Evolutionary conservation across 2,888 invertebrate genomes (phyloP), one percentile per base, ranked within the genome.

Genomic region (Epistrophella euchroma): DNA sequence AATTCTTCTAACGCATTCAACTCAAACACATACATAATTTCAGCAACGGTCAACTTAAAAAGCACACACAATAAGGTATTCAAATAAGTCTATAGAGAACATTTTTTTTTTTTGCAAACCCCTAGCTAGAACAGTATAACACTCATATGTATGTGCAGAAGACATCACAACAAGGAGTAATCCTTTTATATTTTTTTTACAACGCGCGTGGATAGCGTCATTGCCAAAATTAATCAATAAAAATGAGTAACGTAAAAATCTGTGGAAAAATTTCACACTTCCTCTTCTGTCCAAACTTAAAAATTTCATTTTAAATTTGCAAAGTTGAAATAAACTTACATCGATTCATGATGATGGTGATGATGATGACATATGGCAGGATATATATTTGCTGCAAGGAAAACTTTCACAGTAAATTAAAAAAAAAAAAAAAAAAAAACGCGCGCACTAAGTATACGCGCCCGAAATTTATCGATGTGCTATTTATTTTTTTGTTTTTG

Each of bases 191-290:
- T 35, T 58, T 79, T 60, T 79, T 73, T 72, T 70, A 76, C 73
- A 71, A 73, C 72, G 81, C 76, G 60, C 73, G 56, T 68, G 50
- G 68, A n/a, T 52, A 77, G 68, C 81, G 85, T 81, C 62, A 68
- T 45, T 80, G 32, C 72, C 76, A 32, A 85, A 80, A 85, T 85
- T 81, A 85, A 85, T 85, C 85, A 81, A 85, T 85, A 85, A 85
- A 84, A 81, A 73, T 77, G 81, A 72, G 62, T 81, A 85, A 76
- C 72, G 76, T 76, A 80, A 58, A 79, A 79, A 71, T 32, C 9
- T 66, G 45, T 45, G 71, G 40, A 76, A 37, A 73, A 58, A 80
- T 66, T 70, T 72, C 40, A 37, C 45, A 80, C 58, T 55, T 58
- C 32, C 60, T 37, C 58, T 56, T 43, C 32, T 66, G 25, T 43